A percentile compares a stretch with the other conserved stretches of the same genome.
These are phyloP conservation scores for Trididemnum clinides DNA, from an alignment of 23 tunicate species.

Conservation along the genomic window DNA sequence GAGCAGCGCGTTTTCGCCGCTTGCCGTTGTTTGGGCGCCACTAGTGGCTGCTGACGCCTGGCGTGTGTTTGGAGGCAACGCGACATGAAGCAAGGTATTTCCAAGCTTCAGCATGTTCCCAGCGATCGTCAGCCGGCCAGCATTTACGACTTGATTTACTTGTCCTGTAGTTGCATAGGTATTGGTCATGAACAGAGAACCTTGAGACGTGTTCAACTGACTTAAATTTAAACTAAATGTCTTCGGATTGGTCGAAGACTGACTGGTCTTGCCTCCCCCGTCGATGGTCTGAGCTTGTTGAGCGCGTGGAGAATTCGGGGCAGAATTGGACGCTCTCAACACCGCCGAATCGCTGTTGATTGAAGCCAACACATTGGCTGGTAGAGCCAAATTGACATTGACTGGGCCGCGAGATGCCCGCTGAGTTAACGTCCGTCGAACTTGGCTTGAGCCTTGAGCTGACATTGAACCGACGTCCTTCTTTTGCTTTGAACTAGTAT, in stretches of 20 bases:
- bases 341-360: constrained; percentile 30
- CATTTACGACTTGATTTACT: constrained; percentile 18
- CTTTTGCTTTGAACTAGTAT: background rate
- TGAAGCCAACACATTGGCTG: constrained; percentile 42
- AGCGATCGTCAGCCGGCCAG: constrained; percentile 40
- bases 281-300: background rate
- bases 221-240: constrained; percentile 75
- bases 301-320: constrained; percentile 58
- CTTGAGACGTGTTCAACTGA: constrained; percentile 26
- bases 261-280: background rate
- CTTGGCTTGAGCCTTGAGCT: background rate
- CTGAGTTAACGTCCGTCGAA: background rate
- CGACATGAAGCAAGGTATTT: constrained; percentile 26
- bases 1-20: constrained; percentile 1
- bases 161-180: constrained; percentile 14
- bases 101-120: constrained; percentile 59
- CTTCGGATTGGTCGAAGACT: constrained; percentile 30
- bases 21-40: background rate
- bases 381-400: constrained; percentile 49
- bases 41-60: background rate
- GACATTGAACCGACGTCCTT: background rate
- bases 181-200: background rate
- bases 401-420: constrained; percentile 30
- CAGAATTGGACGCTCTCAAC: constrained; percentile 44
- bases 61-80: constrained; percentile 25